Evolutionary conservation across 2,113 vertebrate genomes (phyloP), one percentile per base, ranked within the genome.

Genomic region (Nycticebus coucang): DNA sequence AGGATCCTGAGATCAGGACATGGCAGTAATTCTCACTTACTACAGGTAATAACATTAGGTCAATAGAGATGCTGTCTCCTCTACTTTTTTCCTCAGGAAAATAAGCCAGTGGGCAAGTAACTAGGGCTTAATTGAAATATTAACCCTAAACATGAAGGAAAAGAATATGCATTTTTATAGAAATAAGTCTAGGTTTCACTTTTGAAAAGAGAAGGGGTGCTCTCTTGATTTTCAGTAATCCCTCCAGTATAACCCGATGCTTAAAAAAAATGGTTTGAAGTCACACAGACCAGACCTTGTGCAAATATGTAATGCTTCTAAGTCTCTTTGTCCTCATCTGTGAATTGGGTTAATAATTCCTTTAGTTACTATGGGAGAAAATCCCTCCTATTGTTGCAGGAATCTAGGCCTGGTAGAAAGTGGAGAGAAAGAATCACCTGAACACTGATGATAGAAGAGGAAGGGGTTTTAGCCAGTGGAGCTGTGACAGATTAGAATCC

Each of bases 201-300:
- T 85, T 91, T 89, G 60, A 71, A 53, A 78, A 80, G 37, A 79
- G 37, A 59, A 7, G 62, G 72, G 37, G 9, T 10, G 37, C 5
- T 74, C 5, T 74, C n/a, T 86, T 89, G 33, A 95, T 71, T 80
- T 89, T 79, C 26, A 53, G 30, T 57, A 79, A 87, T 91, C 26
- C 74, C 78, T 93, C n/a, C 13, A 71, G 26, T 72, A 77, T 62
- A 80, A 81, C 55, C 10, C 35, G 68, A 62, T 41, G 13, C 33
- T 96, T 87, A 87, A 89, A 57, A 57, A 79, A 96, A 89, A 5
- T 77, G 33, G 6, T 74, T 92, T 90, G n/a, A 84, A 95, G 66
- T 94, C 35, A 79, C n/a, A 41, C 3, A 83, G 35, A 82, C 6
- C 18, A 92, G 66, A 77, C 28, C 15, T 93, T 77, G 68, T 33